phyloP scores from a whole-genome alignment of 2,888 invertebrate genomes.

The Ectemnius continuus region DNA sequence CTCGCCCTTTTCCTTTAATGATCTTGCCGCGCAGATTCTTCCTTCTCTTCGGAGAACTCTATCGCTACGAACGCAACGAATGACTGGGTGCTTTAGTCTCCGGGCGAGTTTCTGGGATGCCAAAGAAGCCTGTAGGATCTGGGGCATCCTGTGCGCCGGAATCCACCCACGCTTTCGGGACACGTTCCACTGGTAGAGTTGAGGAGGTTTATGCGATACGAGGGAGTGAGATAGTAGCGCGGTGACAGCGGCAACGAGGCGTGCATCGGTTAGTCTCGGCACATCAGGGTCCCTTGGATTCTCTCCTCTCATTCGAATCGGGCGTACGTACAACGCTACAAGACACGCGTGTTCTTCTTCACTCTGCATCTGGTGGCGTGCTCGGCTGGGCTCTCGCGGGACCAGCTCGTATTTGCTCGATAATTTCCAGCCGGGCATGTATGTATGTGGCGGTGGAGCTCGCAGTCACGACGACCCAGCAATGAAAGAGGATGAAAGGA shows the following conservation, averaged over 20 bases:
- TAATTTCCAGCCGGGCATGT: slow-evolving; percentile 15
- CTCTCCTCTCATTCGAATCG: slow-evolving; percentile 61
- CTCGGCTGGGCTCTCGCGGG: slow-evolving; percentile 15
- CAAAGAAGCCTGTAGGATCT: too few species aligned
- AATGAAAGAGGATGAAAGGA: slow-evolving; percentile 3
- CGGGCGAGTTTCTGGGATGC: not conserved
- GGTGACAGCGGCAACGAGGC: slow-evolving; percentile 77
- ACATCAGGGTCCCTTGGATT: slow-evolving; percentile 69
- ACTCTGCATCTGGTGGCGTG: slow-evolving; percentile 21
- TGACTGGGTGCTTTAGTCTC: not conserved
- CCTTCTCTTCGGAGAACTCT: slow-evolving; percentile 12
- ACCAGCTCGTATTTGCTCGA: slow-evolving; percentile 40
- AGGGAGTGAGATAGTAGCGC: slow-evolving; percentile 70
- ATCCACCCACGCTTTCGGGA: too few species aligned
- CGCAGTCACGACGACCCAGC: not conserved
- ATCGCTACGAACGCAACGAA: not conserved
- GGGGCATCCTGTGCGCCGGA: too few species aligned
- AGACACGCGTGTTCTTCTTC: slow-evolving; percentile 8
- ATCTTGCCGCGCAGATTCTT: slow-evolving; percentile 7
- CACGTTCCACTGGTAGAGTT: too few species aligned
- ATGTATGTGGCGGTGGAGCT: not conserved
- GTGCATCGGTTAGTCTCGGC: slow-evolving; percentile 77
- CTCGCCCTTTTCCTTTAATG: too few species aligned
- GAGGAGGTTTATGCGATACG: slow-evolving; percentile 45
- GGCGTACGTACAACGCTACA: slow-evolving; percentile 31